A percentile compares a stretch with the other conserved stretches of the same genome.
Evolutionary conservation across 30 jellyfish, hydroid and myxozoan genomes (phyloP).

Genomic region (Sanderia malayensis): DNA sequence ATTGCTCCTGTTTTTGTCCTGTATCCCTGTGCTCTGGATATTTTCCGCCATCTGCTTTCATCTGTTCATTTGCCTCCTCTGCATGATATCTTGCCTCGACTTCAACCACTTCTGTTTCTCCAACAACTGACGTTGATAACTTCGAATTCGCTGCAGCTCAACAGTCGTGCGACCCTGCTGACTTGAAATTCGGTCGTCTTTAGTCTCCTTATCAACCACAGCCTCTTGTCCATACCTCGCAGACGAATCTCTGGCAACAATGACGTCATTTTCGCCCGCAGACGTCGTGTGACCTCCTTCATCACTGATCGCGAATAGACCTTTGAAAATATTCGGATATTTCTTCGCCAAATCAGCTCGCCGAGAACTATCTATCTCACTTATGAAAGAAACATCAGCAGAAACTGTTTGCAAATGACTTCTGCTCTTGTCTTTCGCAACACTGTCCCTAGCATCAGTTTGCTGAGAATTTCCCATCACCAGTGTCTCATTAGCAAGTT

Average conservation of each 20-base stretch:
- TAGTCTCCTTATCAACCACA: background rate
- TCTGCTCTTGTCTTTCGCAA: too few relatives aligned
- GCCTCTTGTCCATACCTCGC: background rate
- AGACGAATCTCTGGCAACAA: background rate
- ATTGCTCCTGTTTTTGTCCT: background rate
- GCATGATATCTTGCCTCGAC: slow-evolving; percentile 49
- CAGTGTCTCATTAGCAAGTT: too few relatives aligned
- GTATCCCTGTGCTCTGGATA: background rate
- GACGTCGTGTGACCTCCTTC: too few relatives aligned
- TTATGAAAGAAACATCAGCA: slow-evolving; percentile 9
- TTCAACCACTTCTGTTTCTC: slow-evolving; percentile 54
- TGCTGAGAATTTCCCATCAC: too few relatives aligned
- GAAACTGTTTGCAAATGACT: background rate
- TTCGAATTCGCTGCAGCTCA: slow-evolving; percentile 31
- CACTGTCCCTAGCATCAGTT: too few relatives aligned
- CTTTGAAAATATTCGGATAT: slow-evolving; percentile 45
- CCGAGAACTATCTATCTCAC: slow-evolving; percentile 19
- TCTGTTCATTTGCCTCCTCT: slow-evolving; percentile 8
- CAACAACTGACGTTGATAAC: slow-evolving; percentile 51
- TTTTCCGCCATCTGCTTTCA: background rate
- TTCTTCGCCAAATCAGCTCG: slow-evolving; percentile 24
- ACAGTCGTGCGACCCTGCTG: slow-evolving; percentile 5
- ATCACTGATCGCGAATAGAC: background rate
- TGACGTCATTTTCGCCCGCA: background rate
- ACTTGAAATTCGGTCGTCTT: background rate